Evolutionary conservation across 1,140 invertebrate genomes (phyloP).

Genomic region (Halictus rubicundus): DNA sequence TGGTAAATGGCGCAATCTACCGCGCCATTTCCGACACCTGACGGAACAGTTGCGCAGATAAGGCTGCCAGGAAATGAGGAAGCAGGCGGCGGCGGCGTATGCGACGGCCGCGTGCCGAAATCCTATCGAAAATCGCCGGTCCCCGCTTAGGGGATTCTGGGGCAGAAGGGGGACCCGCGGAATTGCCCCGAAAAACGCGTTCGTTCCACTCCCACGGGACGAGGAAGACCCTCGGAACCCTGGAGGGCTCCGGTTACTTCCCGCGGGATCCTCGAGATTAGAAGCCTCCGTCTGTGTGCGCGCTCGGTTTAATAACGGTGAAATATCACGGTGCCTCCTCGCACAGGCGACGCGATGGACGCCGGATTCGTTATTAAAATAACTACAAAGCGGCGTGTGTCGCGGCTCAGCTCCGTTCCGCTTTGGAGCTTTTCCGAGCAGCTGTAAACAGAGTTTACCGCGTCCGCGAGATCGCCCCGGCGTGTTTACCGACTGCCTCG

Average conservation of each 20-base stretch:
- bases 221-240: not conserved
- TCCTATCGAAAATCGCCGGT: not conserved
- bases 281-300: not conserved
- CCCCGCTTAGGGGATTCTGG: no score
- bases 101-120: not conserved
- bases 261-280: not conserved
- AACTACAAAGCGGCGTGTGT: not conserved
- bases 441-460: not conserved
- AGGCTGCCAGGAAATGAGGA: constrained; percentile 21
- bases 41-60: constrained; percentile 37
- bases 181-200: not conserved
- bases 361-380: constrained; percentile 24
- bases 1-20: constrained; percentile 60
- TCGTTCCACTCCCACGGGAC: no score
- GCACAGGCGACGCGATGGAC: not conserved
- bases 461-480: not conserved
- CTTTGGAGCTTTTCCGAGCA: not conserved
- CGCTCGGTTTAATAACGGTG: constrained; percentile 19
- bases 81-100: constrained; percentile 14
- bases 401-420: not conserved
- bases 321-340: constrained; percentile 13
- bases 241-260: not conserved
- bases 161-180: not conserved
- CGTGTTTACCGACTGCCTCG: constrained; percentile 13
- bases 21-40: constrained; percentile 56